These are phyloP conservation scores for Lepidurus arcticus DNA, from an alignment of 1,140 invertebrate species.

Conservation along the genomic window DNA sequence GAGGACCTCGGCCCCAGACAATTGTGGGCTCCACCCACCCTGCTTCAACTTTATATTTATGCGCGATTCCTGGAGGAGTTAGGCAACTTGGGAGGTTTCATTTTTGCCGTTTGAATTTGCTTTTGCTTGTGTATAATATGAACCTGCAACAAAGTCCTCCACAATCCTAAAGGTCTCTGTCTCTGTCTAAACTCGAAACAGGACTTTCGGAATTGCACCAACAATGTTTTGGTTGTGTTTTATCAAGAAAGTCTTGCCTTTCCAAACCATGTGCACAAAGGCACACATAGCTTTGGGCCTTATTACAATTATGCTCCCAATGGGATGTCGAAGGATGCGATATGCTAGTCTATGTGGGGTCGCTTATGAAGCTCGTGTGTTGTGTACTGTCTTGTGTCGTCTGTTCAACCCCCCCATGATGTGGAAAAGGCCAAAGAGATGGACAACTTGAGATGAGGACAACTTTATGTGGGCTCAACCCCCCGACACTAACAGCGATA, in stretches of 20 bases:
- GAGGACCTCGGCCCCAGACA: background rate
- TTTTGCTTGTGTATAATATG: background rate
- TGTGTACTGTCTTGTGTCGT: background rate
- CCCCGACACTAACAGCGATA: slow-evolving; percentile 13
- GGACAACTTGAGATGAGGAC: slow-evolving; percentile 13
- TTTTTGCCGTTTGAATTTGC: slow-evolving; percentile 6
- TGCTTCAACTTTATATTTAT: slow-evolving; percentile 17
- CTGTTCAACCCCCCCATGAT: background rate
- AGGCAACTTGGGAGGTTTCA: slow-evolving; percentile 18
- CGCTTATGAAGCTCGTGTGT: background rate
- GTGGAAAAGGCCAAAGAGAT: slow-evolving; percentile 7
- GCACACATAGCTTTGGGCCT: slow-evolving; percentile 13
- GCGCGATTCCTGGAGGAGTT: slow-evolving; percentile 20
- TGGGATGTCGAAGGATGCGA: slow-evolving; percentile 18
- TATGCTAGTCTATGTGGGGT: background rate
- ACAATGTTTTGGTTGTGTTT: slow-evolving; percentile 13
- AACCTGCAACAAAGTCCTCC: background rate
- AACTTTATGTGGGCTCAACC: slow-evolving; percentile 21
- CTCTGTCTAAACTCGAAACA: background rate
- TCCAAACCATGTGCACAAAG: background rate
- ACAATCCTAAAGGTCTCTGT: background rate
- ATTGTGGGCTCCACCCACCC: background rate
- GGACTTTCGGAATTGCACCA: background rate
- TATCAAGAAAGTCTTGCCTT: background rate
- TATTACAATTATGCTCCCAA: slow-evolving; percentile 22